Percentiles rank a stretch among this genome's conserved stretches.
Conservation (phyloP, 2,797 vertebrate species). For the Pseudopleuronectes americanus region DNA sequence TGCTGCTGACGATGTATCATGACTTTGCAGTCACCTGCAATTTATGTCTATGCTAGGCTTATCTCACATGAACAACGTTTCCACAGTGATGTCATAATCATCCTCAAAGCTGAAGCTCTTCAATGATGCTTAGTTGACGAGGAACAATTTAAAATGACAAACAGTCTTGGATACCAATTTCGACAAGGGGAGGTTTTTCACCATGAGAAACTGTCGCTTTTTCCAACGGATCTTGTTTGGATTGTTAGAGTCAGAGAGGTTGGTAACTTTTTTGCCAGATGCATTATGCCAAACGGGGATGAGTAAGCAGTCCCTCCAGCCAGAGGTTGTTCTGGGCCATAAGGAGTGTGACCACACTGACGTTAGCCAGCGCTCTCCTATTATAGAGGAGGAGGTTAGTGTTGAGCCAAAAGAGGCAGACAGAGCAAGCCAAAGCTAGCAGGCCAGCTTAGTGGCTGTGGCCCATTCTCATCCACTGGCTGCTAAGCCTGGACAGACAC, state of each 20-base stretch:
- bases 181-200: slow-evolving; percentile 30
- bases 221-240: slow-evolving; percentile 52
- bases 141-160: slow-evolving; percentile 32
- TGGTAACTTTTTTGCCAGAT: slow-evolving; percentile 22
- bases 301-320: slow-evolving; percentile 59
- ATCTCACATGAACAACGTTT: slow-evolving; percentile 43
- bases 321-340: slow-evolving; percentile 69
- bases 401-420: slow-evolving; percentile 44
- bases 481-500: slow-evolving; percentile 70
- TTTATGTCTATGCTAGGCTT: slow-evolving; percentile 24
- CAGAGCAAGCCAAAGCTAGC: slow-evolving; percentile 59
- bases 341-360: slow-evolving; percentile 59
- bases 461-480: slow-evolving; percentile 50
- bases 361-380: slow-evolving; percentile 51
- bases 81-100: slow-evolving; percentile 44
- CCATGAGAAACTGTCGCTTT: slow-evolving; percentile 51
- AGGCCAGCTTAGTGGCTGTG: slow-evolving; percentile 56
- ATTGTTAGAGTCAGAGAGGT: slow-evolving; percentile 26
- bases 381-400: slow-evolving; percentile 46
- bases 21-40: not conserved
- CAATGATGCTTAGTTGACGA: slow-evolving; percentile 8
- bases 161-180: slow-evolving; percentile 42
- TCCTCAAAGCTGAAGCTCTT: slow-evolving; percentile 23
- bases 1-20: not conserved
- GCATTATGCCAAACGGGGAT: slow-evolving; percentile 53